These are phyloP conservation scores for Loripinus fragilis DNA, from an alignment of 2,888 invertebrate genomes.

Conservation along the genomic window DNA sequence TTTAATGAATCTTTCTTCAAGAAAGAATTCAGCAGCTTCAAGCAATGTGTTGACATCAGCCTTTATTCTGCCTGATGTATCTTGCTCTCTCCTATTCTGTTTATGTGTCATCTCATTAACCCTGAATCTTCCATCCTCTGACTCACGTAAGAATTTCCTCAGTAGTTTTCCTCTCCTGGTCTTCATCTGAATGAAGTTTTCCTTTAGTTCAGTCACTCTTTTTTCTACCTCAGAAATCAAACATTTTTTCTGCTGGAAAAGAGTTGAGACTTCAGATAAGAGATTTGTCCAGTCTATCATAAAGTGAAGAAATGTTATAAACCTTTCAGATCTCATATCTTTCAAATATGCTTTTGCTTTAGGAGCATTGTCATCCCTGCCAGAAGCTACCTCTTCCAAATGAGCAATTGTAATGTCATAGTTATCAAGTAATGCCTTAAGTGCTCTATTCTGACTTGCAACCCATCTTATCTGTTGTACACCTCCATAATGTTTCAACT, in stretches of 20 bases:
- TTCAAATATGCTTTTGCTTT: conserved; percentile 15
- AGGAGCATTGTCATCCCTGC: conserved; percentile 4
- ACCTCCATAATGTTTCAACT: conserved; percentile 40
- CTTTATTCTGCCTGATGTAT: conserved; percentile 5
- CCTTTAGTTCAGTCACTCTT: conserved; percentile 21
- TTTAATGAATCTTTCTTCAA: too few species aligned
- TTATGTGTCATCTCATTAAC: not conserved
- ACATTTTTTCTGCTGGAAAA: conserved; percentile 30
- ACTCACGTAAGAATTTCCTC: conserved; percentile 13
- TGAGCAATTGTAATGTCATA: conserved; percentile 39
- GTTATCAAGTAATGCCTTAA: conserved; percentile 36
- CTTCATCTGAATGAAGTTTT: conserved; percentile 20
- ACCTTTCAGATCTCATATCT: conserved; percentile 25
- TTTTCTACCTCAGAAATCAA: conserved; percentile 28
- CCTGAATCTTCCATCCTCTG: not conserved
- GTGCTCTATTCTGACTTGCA: conserved; percentile 42
- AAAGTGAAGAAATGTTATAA: conserved; percentile 28
- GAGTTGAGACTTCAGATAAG: conserved; percentile 30
- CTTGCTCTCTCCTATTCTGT: conserved; percentile 12
- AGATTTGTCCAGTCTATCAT: conserved; percentile 27
- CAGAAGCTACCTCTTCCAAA: conserved; percentile 37
- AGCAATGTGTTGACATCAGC: conserved; percentile 9
- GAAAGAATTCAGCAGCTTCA: conserved; percentile 5
- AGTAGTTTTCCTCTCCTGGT: conserved; percentile 9
- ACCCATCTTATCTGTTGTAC: conserved; percentile 39